Evolutionary conservation across 2,797 vertebrate species (phyloP), one percentile per base, ranked within the genome.

Genomic region (Toxotes lorentzi): DNA sequence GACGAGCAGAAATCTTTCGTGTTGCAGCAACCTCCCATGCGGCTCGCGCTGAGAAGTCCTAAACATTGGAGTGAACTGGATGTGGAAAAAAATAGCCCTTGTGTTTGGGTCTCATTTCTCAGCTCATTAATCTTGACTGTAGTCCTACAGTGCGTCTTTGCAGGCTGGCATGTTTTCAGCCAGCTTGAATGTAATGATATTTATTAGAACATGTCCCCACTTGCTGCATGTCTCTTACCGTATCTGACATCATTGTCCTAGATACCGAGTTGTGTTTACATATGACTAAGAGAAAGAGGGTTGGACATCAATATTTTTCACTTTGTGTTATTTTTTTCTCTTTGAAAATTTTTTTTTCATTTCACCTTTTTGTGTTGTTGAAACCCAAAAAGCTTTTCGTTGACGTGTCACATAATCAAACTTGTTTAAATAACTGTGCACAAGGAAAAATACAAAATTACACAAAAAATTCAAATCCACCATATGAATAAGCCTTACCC

Each of bases 101-200:
- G 73, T 91, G 86, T 91, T 93, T 91, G 88, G 86, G 85, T 91
- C 81, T 86, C 73, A 91, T 90, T 93, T 89, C 86, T 89, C 85
- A 87, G 87, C 89, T 89, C 90, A 88, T 94, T 92, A 86, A 91
- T 93, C 92, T 91, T 93, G 40, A 76, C 72, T 76, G 70, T 27
- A 81, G 89, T 89, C 73, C 69, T 70, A 67, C 58, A 71, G 78
- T 73, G 70, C 48, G 45, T 83, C 83, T 89, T 30, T 35, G 0
- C 70, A 81, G 78, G 79, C 79, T 87, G 90, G 86, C 86, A 88
- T 83, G 63, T 86, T 90, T 89, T 91, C 78, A 88, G 79, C 74
- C 79, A 24, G 82, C 60, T 71, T 87, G 68, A 81, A 76, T 88
- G 86, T 93, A 92, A 93, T 91, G 89, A 93, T 93, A 92, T 93